These are phyloP conservation scores for Tonatia bakeri DNA, from an alignment of 2,113 vertebrate genomes.

Conservation along the genomic window DNA sequence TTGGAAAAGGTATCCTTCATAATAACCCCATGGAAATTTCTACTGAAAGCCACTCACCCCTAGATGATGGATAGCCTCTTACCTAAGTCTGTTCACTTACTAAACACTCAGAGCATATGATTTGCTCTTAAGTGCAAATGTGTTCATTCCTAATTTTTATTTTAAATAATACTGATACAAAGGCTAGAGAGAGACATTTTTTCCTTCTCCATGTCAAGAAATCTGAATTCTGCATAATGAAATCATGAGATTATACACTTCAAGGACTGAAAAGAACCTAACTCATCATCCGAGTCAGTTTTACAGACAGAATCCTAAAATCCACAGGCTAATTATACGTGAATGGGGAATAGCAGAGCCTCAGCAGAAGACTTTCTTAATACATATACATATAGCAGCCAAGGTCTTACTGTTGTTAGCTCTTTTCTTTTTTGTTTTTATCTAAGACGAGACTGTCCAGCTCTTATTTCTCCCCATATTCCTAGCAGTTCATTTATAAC, in stretches of 20 bases:
- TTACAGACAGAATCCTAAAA: background rate
- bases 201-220: background rate
- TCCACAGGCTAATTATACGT: background rate
- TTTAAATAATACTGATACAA: background rate
- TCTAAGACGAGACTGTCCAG: background rate
- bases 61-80: background rate
- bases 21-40: background rate
- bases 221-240: background rate
- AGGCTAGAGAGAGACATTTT: background rate
- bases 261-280: background rate
- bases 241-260: background rate
- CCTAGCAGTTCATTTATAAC: conserved; percentile 65
- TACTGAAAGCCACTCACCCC: background rate
- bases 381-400: accelerated
- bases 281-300: background rate
- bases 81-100: background rate
- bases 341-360: background rate
- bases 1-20: background rate
- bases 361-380: background rate
- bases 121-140: background rate
- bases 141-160: background rate
- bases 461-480: conserved; percentile 32
- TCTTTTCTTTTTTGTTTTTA: background rate
- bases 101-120: background rate
- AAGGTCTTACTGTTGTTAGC: background rate